A percentile compares a stretch with the other conserved stretches of the same genome.
phyloP scores from a whole-genome alignment of 2,888 invertebrate genomes.

The Oligia fasciuncula region DNA sequence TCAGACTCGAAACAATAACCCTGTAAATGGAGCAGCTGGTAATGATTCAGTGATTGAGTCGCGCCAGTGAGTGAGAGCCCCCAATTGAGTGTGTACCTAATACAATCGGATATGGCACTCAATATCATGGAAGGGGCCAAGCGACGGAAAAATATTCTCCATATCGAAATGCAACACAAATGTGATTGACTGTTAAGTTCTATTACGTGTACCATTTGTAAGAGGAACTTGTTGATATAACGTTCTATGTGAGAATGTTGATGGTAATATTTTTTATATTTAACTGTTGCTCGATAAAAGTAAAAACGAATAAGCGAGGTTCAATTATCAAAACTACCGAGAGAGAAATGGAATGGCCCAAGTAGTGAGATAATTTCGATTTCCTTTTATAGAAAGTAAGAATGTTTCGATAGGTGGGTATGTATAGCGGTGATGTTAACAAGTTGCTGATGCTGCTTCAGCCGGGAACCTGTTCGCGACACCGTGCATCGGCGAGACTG shows the following conservation, averaged over 20 bases:
- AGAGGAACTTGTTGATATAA: constrained; percentile 43
- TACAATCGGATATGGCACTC: constrained; percentile 80
- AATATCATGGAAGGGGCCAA: constrained; percentile 71
- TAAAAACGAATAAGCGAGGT: constrained; percentile 78
- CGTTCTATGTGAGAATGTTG: constrained; percentile 73
- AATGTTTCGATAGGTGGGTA: constrained; percentile 83
- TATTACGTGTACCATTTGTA: constrained; percentile 47
- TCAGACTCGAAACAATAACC: constrained; percentile 80
- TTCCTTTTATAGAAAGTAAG: constrained; percentile 90
- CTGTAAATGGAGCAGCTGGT: constrained; percentile 81
- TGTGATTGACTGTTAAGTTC: constrained; percentile 50
- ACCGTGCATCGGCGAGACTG: constrained; percentile 30
- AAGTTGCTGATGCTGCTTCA: constrained; percentile 72
- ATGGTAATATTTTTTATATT: constrained; percentile 68
- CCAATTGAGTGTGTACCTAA: constrained; percentile 80
- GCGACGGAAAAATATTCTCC: constrained; percentile 63
- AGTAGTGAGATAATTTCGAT: constrained; percentile 88
- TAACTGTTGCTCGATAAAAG: constrained; percentile 77
- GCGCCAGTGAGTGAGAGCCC: constrained; percentile 70
- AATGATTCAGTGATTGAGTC: constrained; percentile 75
- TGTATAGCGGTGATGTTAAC: constrained; percentile 77
- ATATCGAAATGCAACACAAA: constrained; percentile 55
- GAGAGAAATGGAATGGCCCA: constrained; percentile 88
- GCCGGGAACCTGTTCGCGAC: constrained; percentile 75
- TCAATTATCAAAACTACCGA: constrained; percentile 86